A percentile compares a stretch with the other conserved stretches of the same genome.
phyloP scores from a whole-genome alignment of 1,140 invertebrate species.

The Drosophila takahashii region DNA sequence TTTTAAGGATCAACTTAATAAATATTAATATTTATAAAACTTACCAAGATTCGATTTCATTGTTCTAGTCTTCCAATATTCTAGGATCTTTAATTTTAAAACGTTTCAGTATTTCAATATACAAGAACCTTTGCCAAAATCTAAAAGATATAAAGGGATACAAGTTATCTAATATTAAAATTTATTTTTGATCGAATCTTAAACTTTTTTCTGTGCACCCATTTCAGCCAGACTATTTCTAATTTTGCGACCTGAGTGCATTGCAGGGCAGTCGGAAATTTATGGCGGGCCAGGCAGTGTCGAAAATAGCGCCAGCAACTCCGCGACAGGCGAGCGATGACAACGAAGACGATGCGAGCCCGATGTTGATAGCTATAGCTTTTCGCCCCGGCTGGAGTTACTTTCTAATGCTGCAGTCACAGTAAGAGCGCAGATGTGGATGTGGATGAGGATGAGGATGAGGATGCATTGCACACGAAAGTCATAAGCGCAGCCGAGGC shows the following conservation, averaged over 20 bases:
- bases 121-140: no score
- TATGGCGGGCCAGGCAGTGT: slow-evolving; percentile 76
- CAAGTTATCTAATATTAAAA: not conserved
- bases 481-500: slow-evolving; percentile 80
- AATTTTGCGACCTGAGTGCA: slow-evolving; percentile 58
- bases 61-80: no score
- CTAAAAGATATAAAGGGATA: no score
- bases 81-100: no score
- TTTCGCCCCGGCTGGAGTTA: slow-evolving; percentile 63
- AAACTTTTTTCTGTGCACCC: slow-evolving; percentile 20
- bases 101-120: no score
- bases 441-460: slow-evolving; percentile 29
- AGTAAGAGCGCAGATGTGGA: slow-evolving; percentile 25
- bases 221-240: slow-evolving; percentile 42
- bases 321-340: slow-evolving; percentile 29
- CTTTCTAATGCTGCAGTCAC: slow-evolving; percentile 73
- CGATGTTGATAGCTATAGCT: slow-evolving; percentile 68
- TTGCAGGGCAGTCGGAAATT: slow-evolving; percentile 77
- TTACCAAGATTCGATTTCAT: no score
- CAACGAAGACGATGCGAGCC: slow-evolving; percentile 49
- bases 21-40: no score
- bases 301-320: slow-evolving; percentile 76
- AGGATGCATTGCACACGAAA: slow-evolving; percentile 81
- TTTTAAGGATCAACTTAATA: no score
- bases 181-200: not conserved